Evolutionary conservation across 2,797 vertebrate species (phyloP), one percentile per base, ranked within the genome.

Genomic region (Bovichtus diacanthus): DNA sequence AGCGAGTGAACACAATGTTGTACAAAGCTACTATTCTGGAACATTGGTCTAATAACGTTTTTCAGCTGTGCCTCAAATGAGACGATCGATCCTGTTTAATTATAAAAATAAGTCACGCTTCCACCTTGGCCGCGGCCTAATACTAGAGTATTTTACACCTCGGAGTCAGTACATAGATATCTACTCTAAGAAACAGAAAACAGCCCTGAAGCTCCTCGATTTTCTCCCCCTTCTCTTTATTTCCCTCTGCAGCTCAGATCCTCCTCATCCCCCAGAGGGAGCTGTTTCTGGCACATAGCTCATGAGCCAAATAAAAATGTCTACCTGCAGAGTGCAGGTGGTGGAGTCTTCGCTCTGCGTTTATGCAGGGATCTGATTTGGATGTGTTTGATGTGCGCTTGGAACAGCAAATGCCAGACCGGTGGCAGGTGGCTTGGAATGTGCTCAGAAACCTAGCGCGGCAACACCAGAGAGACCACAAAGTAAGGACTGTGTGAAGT

Each of bases 391-490:
- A 94, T 93, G 90, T 92, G 87, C 13, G 65, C 83, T 85, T 84
- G 85, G 84, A 85, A 78, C 81, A 59, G 90, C 84, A 73, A 90
- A 92, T 68, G 77, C 83, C 85, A 82, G 70, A 70, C 70, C 6
- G 74, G 86, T 86, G 86, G 88, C 93, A 93, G 93, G 93, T 93
- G 92, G 90, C 83, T 82, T 92, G 90, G 92, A 93, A 86, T 78
- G 76, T 50, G 85, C 87, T 94, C 88, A 92, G 81, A 94, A 86
- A 86, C 81, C 76, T 78, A 63, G 80, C 29, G 74, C 85, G 85
- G 90, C 84, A 55, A 50, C 69, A 62, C 78, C 38, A 25, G 56
- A 29, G 80, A 84, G 82, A 85, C 76, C 80, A 81, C 78, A 86
- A 78, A 87, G 82, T 76, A 75, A 85, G 77, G 75, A 75, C 76